A percentile compares a stretch with the other conserved stretches of the same genome.
phyloP scores from a whole-genome alignment of 2,797 vertebrate species.

The Onychomys arenicola region DNA sequence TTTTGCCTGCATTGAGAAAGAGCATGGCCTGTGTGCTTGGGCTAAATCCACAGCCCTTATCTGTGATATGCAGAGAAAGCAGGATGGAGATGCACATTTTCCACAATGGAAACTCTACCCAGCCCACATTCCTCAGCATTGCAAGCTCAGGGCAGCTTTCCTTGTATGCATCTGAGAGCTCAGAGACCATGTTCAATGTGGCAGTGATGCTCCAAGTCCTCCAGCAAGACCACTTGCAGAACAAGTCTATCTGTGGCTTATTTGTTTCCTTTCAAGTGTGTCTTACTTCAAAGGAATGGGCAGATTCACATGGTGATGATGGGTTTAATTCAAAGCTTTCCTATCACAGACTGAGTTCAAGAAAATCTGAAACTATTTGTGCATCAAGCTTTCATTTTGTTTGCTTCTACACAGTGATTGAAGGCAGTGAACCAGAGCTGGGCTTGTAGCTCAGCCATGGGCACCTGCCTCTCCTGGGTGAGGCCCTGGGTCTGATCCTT shows the following conservation, averaged over 20 bases:
- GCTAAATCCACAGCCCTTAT: not conserved
- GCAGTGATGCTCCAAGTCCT: not conserved
- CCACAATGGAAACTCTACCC: not conserved
- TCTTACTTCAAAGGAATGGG: constrained; percentile 2
- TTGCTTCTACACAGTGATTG: constrained; percentile 56
- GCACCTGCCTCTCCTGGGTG: too few species aligned
- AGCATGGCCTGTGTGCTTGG: not conserved
- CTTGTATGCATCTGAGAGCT: not conserved
- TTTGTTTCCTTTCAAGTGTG: not conserved
- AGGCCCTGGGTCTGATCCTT: not conserved
- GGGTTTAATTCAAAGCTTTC: not conserved
- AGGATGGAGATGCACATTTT: not conserved
- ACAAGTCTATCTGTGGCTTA: not conserved
- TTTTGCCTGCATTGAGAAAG: constrained; percentile 58
- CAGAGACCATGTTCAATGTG: not conserved
- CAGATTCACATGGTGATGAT: constrained; percentile 17
- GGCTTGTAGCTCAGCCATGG: not conserved
- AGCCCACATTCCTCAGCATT: not conserved
- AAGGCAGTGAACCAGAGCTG: constrained; percentile 22
- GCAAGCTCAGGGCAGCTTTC: not conserved
- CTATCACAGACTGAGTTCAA: constrained; percentile 27
- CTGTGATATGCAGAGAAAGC: not conserved
- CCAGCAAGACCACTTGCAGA: constrained; percentile 49
- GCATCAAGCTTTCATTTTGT: not conserved
- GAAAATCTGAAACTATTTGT: constrained; percentile 31